Conservation (phyloP, 2,797 vertebrate genomes). For the Schizopygopsis pylzovi region DNA sequence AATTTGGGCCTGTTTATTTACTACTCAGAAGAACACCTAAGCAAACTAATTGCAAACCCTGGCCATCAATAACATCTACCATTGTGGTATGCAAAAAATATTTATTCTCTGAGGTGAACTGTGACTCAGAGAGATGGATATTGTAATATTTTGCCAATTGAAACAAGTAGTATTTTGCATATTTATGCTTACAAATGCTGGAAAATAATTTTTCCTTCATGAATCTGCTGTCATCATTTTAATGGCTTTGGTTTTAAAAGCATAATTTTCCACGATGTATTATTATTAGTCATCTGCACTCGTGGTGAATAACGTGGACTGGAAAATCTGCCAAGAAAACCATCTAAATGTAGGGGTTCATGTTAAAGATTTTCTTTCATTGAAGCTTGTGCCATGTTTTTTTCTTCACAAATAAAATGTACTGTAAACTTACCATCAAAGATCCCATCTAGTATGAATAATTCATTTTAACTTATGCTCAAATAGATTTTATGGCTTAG, state of each 20-base stretch:
- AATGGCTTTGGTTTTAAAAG: slow-evolving; percentile 2
- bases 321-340: slow-evolving; percentile 27
- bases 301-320: slow-evolving; percentile 6
- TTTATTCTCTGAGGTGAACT: neutral
- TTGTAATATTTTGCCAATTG: neutral
- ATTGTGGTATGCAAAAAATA: neutral
- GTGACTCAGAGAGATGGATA: neutral
- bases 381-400: neutral
- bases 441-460: neutral
- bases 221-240: slow-evolving; percentile 15
- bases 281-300: slow-evolving; percentile 3
- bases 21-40: neutral
- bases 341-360: neutral
- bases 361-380: neutral
- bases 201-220: neutral
- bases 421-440: neutral
- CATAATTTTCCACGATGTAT: neutral
- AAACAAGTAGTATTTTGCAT: neutral
- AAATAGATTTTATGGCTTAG: slow-evolving; percentile 21
- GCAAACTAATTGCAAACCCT: neutral
- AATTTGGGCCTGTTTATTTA: neutral
- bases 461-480: neutral
- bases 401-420: slow-evolving; percentile 14
- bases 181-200: neutral
- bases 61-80: neutral